Evolutionary conservation across 2,888 invertebrate species (phyloP), one percentile per base, ranked within the genome.

Genomic region (Lissonota sp.): DNA sequence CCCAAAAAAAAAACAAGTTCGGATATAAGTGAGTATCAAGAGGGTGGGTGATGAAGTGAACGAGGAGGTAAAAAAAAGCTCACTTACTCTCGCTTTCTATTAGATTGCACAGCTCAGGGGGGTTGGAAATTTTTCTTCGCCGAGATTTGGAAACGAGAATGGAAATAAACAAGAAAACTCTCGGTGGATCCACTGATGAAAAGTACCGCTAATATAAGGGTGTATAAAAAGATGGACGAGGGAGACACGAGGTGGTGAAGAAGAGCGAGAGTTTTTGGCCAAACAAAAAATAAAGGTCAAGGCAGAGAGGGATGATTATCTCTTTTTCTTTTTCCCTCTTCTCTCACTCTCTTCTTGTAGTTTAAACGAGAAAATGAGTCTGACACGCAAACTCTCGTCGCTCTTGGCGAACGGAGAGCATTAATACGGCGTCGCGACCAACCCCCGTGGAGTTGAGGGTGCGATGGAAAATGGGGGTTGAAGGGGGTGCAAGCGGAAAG

Each of bases 351-450:
- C 63, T 55, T 3, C 72, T 73, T 62, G 49, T 57, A 51, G 69
- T 69, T 26, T 71, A 72, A 78, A 79, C 71, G 78, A 71, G 82
- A 72, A 82, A 82, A 79, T 63, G 79, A 82, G 71, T 70, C 74
- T 57, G 74, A 71, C 81, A 78, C 70, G 79, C 79, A 72, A 82
- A 75, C 79, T 75, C 80, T 80, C 71, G 75, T 66, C 46, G 71
- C 75, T 80, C 81, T 71, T 72, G 71, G 69, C 63, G 57, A 71
- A 62, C 58, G 70, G 77, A 73, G 84, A 82, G 81, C 84, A 85
- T 84, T 86, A 85, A 87, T 86, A 84, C 79, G 73, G 80, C 53
- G 79, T 58, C 63, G 42, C 69, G 53, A 40, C 39, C 49, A 55
- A n/a, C 49, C 6, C 53, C 64, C 55, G 26, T 53, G n/a, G 12